Percentiles rank a stretch among this genome's conserved stretches.
phyloP scores from a whole-genome alignment of 1,140 invertebrate species.

The Orchestia grillus region DNA sequence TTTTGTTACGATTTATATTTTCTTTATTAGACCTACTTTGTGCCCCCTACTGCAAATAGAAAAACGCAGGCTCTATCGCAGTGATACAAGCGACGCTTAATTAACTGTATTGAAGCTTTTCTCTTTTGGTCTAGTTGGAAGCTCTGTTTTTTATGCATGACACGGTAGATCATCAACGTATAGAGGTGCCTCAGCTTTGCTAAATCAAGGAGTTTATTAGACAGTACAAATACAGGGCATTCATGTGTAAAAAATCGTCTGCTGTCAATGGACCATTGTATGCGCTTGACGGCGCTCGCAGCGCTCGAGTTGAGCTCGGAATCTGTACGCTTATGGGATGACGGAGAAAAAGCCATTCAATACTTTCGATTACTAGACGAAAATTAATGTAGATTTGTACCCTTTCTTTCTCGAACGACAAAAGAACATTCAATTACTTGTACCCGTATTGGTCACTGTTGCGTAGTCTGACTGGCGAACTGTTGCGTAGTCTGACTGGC shows the following conservation, averaged over 20 bases:
- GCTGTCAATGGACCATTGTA: slow-evolving; percentile 33
- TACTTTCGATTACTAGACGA: not conserved
- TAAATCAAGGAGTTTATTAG: slow-evolving; percentile 19
- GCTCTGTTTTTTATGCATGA: not conserved
- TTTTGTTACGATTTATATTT: not conserved
- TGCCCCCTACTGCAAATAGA: not conserved
- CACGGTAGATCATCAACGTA: not conserved
- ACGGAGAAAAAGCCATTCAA: not conserved
- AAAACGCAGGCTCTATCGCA: not conserved
- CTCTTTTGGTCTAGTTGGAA: not conserved
- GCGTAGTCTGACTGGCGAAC: not conserved
- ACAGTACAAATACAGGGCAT: not conserved
- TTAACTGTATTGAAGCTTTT: not conserved
- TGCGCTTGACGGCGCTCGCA: not conserved
- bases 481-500: not conserved
- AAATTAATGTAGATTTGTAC: not conserved
- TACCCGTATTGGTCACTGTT: not conserved
- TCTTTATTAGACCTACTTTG: not conserved
- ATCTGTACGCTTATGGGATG: not conserved
- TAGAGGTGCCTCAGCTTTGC: not conserved
- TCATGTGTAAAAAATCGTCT: not conserved
- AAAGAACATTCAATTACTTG: not conserved
- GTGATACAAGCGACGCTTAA: too few species aligned
- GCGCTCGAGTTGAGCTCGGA: not conserved
- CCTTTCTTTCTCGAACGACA: not conserved